phyloP scores from a whole-genome alignment of 2,797 vertebrate species.

The Tokudaia tokunoshimensis region DNA sequence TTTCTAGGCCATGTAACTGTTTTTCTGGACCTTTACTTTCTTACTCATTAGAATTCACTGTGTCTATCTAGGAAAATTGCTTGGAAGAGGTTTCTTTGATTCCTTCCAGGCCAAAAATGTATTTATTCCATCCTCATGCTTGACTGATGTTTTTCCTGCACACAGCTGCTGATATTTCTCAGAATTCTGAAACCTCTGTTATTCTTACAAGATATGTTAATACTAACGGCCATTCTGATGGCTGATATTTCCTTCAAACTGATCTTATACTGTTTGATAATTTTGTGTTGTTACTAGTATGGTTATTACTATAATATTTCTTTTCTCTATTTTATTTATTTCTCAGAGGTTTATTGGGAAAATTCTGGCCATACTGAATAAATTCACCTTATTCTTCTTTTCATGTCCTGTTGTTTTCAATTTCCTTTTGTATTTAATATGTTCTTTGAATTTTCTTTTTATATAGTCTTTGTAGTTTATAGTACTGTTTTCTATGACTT shows the following conservation, averaged over 20 bases:
- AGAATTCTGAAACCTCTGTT: not conserved
- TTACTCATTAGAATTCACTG: not conserved
- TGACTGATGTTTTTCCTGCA: not conserved
- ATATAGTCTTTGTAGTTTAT: not conserved
- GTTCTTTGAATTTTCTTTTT: conserved; percentile 15
- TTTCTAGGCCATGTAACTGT: not conserved
- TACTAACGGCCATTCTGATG: not conserved
- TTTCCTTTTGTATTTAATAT: not conserved
- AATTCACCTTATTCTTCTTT: not conserved
- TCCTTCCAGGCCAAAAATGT: not conserved
- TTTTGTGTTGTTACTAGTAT: not conserved
- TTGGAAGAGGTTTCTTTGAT: not conserved
- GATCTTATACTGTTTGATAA: not conserved
- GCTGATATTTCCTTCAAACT: conserved; percentile 5
- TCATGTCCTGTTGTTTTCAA: not conserved
- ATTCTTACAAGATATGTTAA: not conserved
- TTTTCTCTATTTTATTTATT: not conserved
- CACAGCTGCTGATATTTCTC: not conserved
- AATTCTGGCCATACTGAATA: not conserved
- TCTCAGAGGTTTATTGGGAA: not conserved
- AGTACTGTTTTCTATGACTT: not conserved
- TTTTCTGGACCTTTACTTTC: not conserved
- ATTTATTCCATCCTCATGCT: not conserved
- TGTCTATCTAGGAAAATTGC: not conserved
- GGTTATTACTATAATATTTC: conserved; percentile 1